Conservation (phyloP, 2,888 invertebrate species). For the Chorisops tibialis region DNA sequence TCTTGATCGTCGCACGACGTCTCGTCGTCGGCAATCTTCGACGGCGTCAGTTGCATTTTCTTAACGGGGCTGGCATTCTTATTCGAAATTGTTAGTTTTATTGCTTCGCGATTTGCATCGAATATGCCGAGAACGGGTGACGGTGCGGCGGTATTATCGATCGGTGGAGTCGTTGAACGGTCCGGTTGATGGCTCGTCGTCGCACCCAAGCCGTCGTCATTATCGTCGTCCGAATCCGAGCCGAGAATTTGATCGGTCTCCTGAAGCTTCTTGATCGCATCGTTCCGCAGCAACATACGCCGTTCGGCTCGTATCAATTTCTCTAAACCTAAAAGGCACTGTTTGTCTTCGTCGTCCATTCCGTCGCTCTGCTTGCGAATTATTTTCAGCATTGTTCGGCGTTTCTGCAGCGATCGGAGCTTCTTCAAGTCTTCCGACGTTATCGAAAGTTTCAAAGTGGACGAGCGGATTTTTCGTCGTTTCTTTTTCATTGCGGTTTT, state of each 20-base stretch:
- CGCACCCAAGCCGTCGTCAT: background rate
- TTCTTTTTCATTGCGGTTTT: too few relatives aligned
- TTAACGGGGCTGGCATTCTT: constrained; percentile 43
- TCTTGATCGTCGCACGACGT: constrained; percentile 37
- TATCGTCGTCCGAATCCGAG: constrained; percentile 6
- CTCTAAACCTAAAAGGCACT: constrained; percentile 28
- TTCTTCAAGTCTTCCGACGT: constrained; percentile 27
- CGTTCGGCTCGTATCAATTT: constrained; percentile 30
- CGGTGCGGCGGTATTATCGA: background rate
- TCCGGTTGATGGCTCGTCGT: background rate
- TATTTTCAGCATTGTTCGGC: constrained; percentile 24
- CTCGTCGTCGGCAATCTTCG: constrained; percentile 38
- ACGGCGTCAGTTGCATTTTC: constrained; percentile 23
- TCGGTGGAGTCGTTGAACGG: background rate
- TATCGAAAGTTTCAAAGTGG: background rate
- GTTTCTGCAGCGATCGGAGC: constrained; percentile 24
- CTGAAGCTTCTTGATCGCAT: background rate
- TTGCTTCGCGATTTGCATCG: constrained; percentile 47
- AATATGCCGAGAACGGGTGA: constrained; percentile 39
- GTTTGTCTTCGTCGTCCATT: constrained; percentile 30
- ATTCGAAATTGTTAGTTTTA: constrained; percentile 47
- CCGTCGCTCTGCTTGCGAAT: constrained; percentile 24
- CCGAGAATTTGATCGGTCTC: background rate
- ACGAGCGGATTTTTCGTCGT: background rate
- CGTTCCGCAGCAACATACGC: constrained; percentile 26